Conservation (phyloP, 2,888 invertebrate genomes). For the Coelinius sp. region DNA sequence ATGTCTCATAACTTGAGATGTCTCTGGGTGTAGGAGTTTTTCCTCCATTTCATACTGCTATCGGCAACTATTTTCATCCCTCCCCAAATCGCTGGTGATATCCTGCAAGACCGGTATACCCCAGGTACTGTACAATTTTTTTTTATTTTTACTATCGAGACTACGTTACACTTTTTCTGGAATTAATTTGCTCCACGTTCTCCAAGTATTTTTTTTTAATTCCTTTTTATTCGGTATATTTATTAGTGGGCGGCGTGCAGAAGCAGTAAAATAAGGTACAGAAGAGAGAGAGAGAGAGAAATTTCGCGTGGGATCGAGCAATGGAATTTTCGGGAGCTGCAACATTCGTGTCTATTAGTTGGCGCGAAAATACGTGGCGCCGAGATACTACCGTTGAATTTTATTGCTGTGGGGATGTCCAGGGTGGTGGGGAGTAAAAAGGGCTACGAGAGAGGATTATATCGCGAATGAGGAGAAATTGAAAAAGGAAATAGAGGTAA, state of each 20-base stretch:
- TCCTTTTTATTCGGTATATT: no score
- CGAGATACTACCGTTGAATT: constrained; percentile 26
- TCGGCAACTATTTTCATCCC: background rate
- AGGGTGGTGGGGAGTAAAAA: background rate
- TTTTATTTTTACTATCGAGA: constrained; percentile 33
- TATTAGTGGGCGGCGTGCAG: constrained; percentile 27
- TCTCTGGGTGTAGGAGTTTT: constrained; percentile 36
- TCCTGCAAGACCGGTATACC: constrained; percentile 18
- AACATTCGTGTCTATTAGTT: constrained; percentile 56
- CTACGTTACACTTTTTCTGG: constrained; percentile 31
- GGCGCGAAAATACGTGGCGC: constrained; percentile 53
- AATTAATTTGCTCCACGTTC: constrained; percentile 40
- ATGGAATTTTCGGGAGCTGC: constrained; percentile 26
- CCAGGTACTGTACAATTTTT: constrained; percentile 18
- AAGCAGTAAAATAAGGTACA: constrained; percentile 8
- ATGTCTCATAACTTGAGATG: constrained; percentile 49
- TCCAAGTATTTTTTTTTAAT: background rate
- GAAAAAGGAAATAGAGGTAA: constrained; percentile 20
- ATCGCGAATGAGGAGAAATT: constrained; percentile 26
- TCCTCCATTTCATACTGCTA: background rate
- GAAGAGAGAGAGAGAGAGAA: background rate
- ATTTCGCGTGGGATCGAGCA: constrained; percentile 26
- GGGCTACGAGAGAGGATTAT: constrained; percentile 27
- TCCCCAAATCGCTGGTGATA: background rate
- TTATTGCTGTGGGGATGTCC: constrained; percentile 14